Base-by-base conservation (phyloP, 2,797 vertebrate species). In the Agapornis canus region DNA sequence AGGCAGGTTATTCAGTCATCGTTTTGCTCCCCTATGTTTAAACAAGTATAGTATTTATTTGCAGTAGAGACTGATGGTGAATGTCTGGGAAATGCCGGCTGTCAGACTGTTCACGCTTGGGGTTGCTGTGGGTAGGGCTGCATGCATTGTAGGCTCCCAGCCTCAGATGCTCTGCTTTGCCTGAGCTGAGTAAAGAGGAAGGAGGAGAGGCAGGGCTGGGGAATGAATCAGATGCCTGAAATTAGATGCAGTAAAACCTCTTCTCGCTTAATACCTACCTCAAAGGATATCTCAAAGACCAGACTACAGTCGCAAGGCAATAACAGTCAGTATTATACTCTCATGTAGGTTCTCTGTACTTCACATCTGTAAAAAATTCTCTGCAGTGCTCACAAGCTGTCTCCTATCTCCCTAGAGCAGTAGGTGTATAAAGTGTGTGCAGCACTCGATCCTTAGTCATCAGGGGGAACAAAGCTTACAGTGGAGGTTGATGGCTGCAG, bases 161-260 rank as follows among this genome's bases (percentile, higher is more conserved):
- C 11, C n/a, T 64, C 1, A 0, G 12, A 52, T 27, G 45, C 19
- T 82, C 19, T 61, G 57, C 45, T 89, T 77, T 92, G 37, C n/a
- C 25, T 27, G 23, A 19, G 15, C 63, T 86, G n/a, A 17, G 47
- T 35, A n/a, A 81, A 81, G 45, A 76, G 42, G 31, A 84, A 42
- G 21, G 45, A 77, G 17, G 9, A 19, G 52, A 88, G 18, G 10
- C 52, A 90, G 57, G 61, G 37, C 37, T 42, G 45, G 31, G 57
- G 42, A 56, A 9, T 89, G 89, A 96, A 94, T 90, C 88, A 93
- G 69, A 57, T 60, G 59, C 40, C 86, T 84, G 71, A 82, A 90
- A 94, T 84, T 37, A 90, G 59, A n/a, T 89, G n/a, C 86, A 79
- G 42, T 83, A 70, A 92, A 86, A 49, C 25, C 40, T 61, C 32